phyloP scores from a whole-genome alignment of 2,888 invertebrate genomes.

The Chymomyza procnemis region DNA sequence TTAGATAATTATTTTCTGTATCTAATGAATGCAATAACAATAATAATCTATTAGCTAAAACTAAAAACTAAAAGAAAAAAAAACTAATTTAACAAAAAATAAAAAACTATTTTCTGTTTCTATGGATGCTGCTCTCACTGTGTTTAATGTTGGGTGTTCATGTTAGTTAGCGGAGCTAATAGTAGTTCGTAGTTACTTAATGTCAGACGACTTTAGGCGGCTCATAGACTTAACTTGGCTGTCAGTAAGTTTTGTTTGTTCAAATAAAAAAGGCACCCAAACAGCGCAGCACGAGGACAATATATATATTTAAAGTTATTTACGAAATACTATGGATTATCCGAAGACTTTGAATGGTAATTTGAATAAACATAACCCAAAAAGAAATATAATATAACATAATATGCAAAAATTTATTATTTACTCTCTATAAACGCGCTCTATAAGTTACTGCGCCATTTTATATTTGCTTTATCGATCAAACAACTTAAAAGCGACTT shows the following conservation, averaged over 20 bases:
- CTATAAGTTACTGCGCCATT: neutral
- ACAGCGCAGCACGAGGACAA: conserved; percentile 11
- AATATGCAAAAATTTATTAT: neutral
- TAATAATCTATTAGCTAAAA: conserved; percentile 15
- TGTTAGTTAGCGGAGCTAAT: conserved; percentile 4
- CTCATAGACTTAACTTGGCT: conserved; percentile 41
- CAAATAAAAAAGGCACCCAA: conserved; percentile 17
- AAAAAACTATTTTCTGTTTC: conserved; percentile 20
- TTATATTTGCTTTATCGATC: conserved; percentile 57
- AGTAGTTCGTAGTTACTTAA: conserved; percentile 3
- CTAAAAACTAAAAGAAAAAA: too few species aligned
- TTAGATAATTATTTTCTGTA: conserved; percentile 56
- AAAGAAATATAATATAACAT: neutral
- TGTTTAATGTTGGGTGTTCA: conserved; percentile 2
- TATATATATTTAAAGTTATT: neutral
- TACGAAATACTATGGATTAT: conserved; percentile 66
- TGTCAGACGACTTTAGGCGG: conserved; percentile 3
- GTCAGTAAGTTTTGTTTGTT: conserved; percentile 41
- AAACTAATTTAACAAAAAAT: neutral
- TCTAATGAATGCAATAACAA: conserved; percentile 11
- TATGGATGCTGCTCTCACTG: conserved; percentile 37
- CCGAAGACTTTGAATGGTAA: conserved; percentile 72
- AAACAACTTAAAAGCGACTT: conserved; percentile 41
- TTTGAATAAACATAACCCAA: neutral
- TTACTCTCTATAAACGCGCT: neutral